These are phyloP conservation scores for Phymastichus coffea DNA, from an alignment of 1,140 invertebrate species.

Conservation along the genomic window DNA sequence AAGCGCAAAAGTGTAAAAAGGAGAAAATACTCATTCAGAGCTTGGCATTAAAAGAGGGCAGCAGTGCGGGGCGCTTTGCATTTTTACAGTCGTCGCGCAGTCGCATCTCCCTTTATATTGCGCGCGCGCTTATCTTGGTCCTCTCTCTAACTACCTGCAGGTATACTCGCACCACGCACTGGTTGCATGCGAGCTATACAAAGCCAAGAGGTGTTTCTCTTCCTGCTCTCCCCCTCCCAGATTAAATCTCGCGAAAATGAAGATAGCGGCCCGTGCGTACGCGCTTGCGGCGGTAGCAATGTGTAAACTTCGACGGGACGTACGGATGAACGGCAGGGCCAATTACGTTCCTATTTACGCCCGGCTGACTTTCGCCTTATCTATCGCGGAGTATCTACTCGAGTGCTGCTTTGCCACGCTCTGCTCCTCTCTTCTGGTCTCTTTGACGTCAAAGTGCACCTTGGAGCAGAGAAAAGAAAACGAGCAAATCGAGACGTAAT, in stretches of 20 bases:
- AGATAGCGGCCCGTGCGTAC: too few relatives aligned
- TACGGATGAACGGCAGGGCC: slow-evolving; percentile 6
- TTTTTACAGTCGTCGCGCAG: slow-evolving; percentile 3
- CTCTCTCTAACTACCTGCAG: background rate
- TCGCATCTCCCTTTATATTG: slow-evolving; percentile 7
- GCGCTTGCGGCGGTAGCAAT: background rate
- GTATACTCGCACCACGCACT: background rate
- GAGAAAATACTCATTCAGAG: background rate
- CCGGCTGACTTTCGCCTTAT: slow-evolving; percentile 3
- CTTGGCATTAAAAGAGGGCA: background rate
- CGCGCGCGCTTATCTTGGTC: slow-evolving; percentile 3
- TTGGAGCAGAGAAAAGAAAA: background rate
- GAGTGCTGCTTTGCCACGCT: background rate
- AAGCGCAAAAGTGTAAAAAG: background rate
- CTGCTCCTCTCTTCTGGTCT: too few relatives aligned
- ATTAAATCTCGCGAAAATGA: slow-evolving; percentile 6
- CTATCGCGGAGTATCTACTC: background rate
- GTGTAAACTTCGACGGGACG: too few relatives aligned
- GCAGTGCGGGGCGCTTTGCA: background rate
- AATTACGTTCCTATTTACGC: slow-evolving; percentile 19
- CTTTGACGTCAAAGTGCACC: too few relatives aligned
- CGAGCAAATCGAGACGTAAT: background rate
- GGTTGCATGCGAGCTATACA: too few relatives aligned
- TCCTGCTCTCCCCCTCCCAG: too few relatives aligned
- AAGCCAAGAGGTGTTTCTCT: too few relatives aligned